Evolutionary conservation across 1,140 invertebrate species (phyloP).

Genomic region (Holotrichia oblita): DNA sequence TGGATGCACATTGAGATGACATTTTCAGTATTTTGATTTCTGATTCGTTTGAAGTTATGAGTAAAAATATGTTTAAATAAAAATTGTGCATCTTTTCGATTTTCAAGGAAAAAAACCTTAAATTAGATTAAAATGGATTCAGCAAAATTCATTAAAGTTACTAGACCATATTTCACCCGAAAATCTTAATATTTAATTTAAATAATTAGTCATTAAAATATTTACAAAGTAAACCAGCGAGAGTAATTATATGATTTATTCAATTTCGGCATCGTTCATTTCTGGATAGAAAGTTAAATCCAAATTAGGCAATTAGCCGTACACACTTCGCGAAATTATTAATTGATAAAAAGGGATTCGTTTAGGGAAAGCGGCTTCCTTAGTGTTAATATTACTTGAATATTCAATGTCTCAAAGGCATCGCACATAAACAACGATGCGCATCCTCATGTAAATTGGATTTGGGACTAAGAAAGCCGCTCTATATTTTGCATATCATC

Average conservation of each 20-base stretch:
- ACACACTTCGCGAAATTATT: conserved; percentile 9
- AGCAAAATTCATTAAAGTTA: no score
- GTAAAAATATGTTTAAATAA: no score
- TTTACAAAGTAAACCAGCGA: neutral
- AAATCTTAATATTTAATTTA: neutral
- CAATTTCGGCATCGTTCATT: conserved; percentile 3
- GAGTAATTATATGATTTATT: neutral
- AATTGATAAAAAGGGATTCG: conserved; percentile 25
- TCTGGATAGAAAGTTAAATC: conserved; percentile 7
- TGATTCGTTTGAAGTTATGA: no score
- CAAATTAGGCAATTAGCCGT: neutral
- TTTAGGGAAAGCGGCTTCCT: neutral
- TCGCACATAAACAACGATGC: conserved; percentile 31
- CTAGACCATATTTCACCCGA: neutral
- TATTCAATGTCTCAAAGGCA: conserved; percentile 29
- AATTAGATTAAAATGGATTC: no score
- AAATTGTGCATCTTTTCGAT: no score
- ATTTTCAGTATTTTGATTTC: no score
- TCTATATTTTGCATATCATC: conserved; percentile 38
- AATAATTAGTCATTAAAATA: neutral
- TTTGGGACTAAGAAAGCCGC: conserved; percentile 37
- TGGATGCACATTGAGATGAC: no score
- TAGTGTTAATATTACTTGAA: conserved; percentile 30
- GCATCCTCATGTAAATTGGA: conserved; percentile 39
- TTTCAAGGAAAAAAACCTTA: no score